Base-by-base conservation (phyloP, 2,113 vertebrate species). In the Talpa occidentalis region DNA sequence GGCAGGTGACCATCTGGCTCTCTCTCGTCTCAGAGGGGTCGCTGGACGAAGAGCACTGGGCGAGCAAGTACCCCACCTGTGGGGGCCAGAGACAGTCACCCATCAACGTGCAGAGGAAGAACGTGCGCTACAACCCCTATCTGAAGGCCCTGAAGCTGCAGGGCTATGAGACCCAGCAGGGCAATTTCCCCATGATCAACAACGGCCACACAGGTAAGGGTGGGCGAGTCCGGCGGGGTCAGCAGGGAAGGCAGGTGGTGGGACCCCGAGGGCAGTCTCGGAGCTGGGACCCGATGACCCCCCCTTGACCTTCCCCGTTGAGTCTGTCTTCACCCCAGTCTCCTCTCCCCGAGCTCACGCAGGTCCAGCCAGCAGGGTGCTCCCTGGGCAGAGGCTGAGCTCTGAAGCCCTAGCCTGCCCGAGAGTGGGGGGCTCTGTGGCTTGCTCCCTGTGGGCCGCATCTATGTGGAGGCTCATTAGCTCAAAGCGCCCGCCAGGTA, bases 191-290 rank as follows among this genome's bases (percentile, higher is more conserved):
- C 2, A 98, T 99, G 98, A 98, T 83, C 97, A 99, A 99, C 98
- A 99, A 99, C 0, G 99, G 99, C 2, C 99, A 99, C 96, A 98
- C 99, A 0, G 99, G 99, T 99, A 96, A 98, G 3, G 32, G 10
- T 2, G 17, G 40, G 32, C 0, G 0, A 8, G 60, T 7, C 54
- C 54, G 49, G 54, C 5, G 54, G 54, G 54, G 54, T 11, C 28
- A 9, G 9, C 1, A 21, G 32, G 17, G 28, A 10, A 2, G 9
- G 69, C 21, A n/a, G 6, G 92, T 16, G 12, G 37, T 22, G 24
- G 37, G 6, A 15, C 0, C 0, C 5, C 0, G 2, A 11, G 26
- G 22, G 10, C 1, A 5, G 77, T 62, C 60, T 49, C 47, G 47
- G 47, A 44, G 17, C 59, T 30, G 60, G 62, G 62, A 7, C 21